Base-by-base conservation (phyloP, 2,113 vertebrate genomes). In the Hipposideros armiger region DNA sequence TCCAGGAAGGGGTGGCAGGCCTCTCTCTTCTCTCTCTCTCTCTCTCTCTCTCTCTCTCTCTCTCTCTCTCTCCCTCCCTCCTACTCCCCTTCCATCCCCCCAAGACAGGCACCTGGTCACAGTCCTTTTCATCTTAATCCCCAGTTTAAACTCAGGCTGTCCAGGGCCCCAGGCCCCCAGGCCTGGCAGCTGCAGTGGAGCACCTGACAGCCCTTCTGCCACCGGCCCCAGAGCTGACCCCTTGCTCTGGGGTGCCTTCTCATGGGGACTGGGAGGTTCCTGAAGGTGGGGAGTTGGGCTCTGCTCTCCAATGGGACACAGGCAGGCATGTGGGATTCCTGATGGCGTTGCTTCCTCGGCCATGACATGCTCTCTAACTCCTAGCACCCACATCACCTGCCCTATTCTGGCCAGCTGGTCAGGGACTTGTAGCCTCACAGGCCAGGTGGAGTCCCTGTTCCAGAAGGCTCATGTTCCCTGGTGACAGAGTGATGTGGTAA, bases 401-500 rank as follows among this genome's bases (percentile, higher is more conserved):
- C 4, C 13, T 73, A 17, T 36, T 22, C 45, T 20, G 19, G 2
- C 45, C 16, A 64, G 50, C 67, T 47, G 11, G n/a, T 28, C 26
- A 24, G 47, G 62, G 40, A 9, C 24, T n/a, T 45, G 26, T 90
- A 20, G 4, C 47, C 81, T 70, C 47, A 13, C 8, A 62, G 69
- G 14, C 36, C 2, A 13, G 4, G 40, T 11, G 28, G 42, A 9
- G 22, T 0, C 19, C 20, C 32, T 36, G 45, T 14, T 95, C 3
- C 90, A 28, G 30, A 10, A 40, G 5, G 40, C 28, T 15, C 8
- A 2, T 7, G n/a, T 15, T 26, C 45, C 52, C 67, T 50, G 5
- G 0, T 10, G 47, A 11, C 15, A 7, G 8, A 14, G n/a, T 13
- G 8, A 7, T 62, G 3, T 16, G 40, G 24, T 8, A n/a, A 56